phyloP scores from a whole-genome alignment of 2,888 invertebrate species.

The Drosophila hamatofila region DNA sequence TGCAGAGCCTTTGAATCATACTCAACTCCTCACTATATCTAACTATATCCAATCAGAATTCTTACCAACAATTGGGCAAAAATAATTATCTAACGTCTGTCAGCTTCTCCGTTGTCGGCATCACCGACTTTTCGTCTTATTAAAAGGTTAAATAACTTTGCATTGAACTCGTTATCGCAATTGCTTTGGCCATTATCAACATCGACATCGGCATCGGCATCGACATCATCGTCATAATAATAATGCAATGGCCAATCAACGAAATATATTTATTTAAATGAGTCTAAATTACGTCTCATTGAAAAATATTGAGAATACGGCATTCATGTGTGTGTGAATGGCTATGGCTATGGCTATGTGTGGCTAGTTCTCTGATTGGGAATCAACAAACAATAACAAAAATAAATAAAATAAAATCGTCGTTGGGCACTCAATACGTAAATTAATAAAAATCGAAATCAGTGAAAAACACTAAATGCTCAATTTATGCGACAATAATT shows the following conservation, averaged over 20 bases:
- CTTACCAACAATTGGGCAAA: background rate
- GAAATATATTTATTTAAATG: slow-evolving; percentile 83
- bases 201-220: slow-evolving; percentile 15
- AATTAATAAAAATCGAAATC: slow-evolving; percentile 79
- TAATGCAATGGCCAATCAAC: slow-evolving; percentile 78
- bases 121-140: slow-evolving; percentile 64
- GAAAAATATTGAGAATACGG: slow-evolving; percentile 71
- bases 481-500: slow-evolving; percentile 81
- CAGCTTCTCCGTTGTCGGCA: slow-evolving; percentile 9
- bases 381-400: slow-evolving; percentile 59
- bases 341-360: slow-evolving; percentile 15
- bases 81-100: slow-evolving; percentile 32
- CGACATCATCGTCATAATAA: slow-evolving; percentile 44
- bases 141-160: slow-evolving; percentile 84
- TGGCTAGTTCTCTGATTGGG: slow-evolving; percentile 68
- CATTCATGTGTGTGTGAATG: background rate
- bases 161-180: slow-evolving; percentile 82
- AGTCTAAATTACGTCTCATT: slow-evolving; percentile 83
- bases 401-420: slow-evolving; percentile 26
- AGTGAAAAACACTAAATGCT: slow-evolving; percentile 76
- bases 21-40: too few species aligned
- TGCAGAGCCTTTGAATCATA: too few species aligned
- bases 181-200: slow-evolving; percentile 58
- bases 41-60: too few species aligned
- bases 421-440: slow-evolving; percentile 63